Conservation (phyloP, 2,888 invertebrate species). For the Trissolcus japonicus region DNA sequence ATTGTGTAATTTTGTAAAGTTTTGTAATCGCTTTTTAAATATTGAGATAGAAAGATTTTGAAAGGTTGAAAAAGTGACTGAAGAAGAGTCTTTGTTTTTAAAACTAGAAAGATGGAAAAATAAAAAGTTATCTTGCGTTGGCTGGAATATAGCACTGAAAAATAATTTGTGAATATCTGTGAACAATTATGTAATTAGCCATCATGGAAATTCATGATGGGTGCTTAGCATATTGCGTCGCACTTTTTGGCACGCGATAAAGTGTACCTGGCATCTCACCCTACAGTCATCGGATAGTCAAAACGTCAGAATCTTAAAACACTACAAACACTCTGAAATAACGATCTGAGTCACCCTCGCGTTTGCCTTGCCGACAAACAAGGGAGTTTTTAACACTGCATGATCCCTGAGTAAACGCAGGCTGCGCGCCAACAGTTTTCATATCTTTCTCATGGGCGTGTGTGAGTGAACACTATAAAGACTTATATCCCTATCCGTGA, state of each 20-base stretch:
- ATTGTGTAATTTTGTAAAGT: no score
- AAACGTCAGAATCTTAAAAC: conserved; percentile 76
- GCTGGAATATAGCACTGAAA: no score
- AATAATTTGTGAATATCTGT: no score
- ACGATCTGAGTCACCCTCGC: conserved; percentile 72
- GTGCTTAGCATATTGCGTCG: conserved; percentile 25
- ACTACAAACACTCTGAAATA: conserved; percentile 75
- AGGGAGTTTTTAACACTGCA: conserved; percentile 76
- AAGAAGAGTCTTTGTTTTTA: no score
- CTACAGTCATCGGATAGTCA: conserved; percentile 69
- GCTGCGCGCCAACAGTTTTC: conserved; percentile 63
- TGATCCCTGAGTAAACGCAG: conserved; percentile 75
- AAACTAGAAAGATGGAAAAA: no score
- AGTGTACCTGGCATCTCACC: conserved; percentile 56
- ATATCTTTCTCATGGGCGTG: conserved; percentile 56
- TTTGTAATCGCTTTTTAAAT: no score
- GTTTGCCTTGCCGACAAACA: conserved; percentile 72
- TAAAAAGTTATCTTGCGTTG: no score
- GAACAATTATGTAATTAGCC: no score
- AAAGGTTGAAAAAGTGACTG: no score
- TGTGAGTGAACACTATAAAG: conserved; percentile 39
- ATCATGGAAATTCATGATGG: not conserved
- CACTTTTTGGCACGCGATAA: conserved; percentile 53
- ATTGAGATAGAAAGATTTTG: no score
- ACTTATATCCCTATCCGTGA: conserved; percentile 34